phyloP scores from a whole-genome alignment of 2,797 vertebrate species.

The Enteromius trimaculatus region DNA sequence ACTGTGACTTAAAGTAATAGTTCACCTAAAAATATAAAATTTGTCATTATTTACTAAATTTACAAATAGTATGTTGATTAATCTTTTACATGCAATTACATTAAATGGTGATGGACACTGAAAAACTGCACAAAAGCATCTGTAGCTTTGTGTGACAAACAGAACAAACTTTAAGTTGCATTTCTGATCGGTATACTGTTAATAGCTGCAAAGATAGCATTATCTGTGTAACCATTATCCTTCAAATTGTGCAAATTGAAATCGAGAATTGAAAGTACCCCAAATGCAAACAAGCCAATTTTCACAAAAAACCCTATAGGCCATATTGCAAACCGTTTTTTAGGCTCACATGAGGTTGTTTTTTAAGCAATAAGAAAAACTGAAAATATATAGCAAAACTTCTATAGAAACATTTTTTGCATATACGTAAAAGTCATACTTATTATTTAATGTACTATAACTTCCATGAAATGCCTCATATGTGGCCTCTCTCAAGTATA shows the following conservation, averaged over 20 bases:
- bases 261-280: not conserved
- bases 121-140: not conserved
- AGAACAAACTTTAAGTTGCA: not conserved
- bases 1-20: not conserved
- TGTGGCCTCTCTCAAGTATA: no score
- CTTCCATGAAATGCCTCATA: no score
- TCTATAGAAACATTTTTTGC: no score
- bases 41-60: not conserved
- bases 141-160: not conserved
- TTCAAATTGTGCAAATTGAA: not conserved
- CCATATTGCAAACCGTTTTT: no score
- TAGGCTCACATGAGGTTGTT: no score
- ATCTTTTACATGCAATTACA: not conserved
- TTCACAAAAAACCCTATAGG: no score
- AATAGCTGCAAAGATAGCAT: not conserved
- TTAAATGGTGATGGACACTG: not conserved
- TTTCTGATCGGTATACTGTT: not conserved
- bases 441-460: no score
- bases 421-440: no score
- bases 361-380: no score
- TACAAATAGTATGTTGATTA: not conserved
- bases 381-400: no score
- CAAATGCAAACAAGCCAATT: not conserved
- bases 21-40: not conserved
- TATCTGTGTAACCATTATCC: not conserved